Base-by-base conservation (phyloP, 2,113 vertebrate genomes). In the Heterotilapia buettikoferi region DNA sequence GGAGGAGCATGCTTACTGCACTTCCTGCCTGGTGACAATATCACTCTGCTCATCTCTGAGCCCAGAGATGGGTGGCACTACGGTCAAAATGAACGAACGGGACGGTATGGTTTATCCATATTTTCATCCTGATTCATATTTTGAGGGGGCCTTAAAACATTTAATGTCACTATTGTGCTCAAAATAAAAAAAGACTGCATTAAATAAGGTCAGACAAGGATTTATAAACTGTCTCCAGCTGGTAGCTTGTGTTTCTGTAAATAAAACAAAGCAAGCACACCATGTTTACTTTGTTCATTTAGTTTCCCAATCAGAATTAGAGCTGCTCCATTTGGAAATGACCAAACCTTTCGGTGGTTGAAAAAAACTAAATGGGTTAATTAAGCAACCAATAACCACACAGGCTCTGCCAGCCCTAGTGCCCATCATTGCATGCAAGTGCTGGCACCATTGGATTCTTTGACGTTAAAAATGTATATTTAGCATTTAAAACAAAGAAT, bases 1-100 rank as follows among this genome's bases (percentile, higher is more conserved):
- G 92, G 93, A 9, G 95, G 91, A 33, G 96, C 96, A n/a, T 97
- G 96, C 68, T 93, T 98, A 52, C 96, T 98, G 43, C 93, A 96
- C 90, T 97, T 98, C 86, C 92, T 95, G 43, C 95, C 96, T 7
- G 97, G 97, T 14, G 97, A 98, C 86, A 59, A 84, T 86, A 96
- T 98, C 38, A 88, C 91, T 83, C 92, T 98, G 88, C 94, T 98
- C 73, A 97, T 98, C 90, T 97, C 97, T 11, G 97, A 97, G 89
- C 95, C 97, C 24, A 96, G 96, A 87, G 97, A 97, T 2, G 97
- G 97, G 6, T 98, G 97, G 97, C 97, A 98, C 86, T 97, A 98
- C 2, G 97, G 97, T 33, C 97, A 97, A 84, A 97, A 97, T 7
- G 96, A 97, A 82, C 90, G 96, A 6, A 97, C 97, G 3, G 96